Base-by-base conservation (phyloP, 2,113 vertebrate species). In the Centropristis striata region DNA sequence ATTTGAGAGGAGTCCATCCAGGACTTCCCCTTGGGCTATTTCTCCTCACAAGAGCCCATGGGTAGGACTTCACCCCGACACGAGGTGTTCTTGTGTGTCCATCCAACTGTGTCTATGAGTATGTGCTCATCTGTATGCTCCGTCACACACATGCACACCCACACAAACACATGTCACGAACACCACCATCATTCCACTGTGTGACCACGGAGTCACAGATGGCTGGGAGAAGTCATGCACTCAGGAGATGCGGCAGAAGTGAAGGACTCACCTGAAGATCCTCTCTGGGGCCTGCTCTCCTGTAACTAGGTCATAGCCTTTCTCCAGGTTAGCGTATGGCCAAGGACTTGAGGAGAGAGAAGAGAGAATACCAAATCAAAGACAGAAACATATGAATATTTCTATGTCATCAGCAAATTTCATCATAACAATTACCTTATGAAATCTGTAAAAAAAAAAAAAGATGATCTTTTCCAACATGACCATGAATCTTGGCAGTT, bases 221-320 rank as follows among this genome's bases (percentile, higher is more conserved):
- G 84, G 85, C 61, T 51, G 32, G 54, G 63, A 67, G 50, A 73
- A 78, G 67, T 68, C 67, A 42, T 54, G 51, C 58, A 58, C 50
- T 57, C 60, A 50, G 36, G 75, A 78, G 65, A 58, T 57, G 70
- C 59, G 80, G 25, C 54, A 37, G 47, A 70, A 81, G 61, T 54
- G 37, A 59, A 49, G 58, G 54, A 85, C 93, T 94, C 94, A 99
- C 98, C 98, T 98, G 96, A 99, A 98, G 69, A 99, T 99, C 90
- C 97, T 98, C 93, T 99, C 98, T 0, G 98, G 98, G 0, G 98
- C 97, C 88, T 99, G 98, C 74, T 98, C 96, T 54, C 98, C 98
- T 1, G 97, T 99, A 69, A 99, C 98, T 89, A 99, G 91, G 90
- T 99, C 98, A 1, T 99, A 99, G 42, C 98, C 98, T 61, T 96